Evolutionary conservation across 2,888 invertebrate species (phyloP).

Genomic region (Drosophila diplacantha): DNA sequence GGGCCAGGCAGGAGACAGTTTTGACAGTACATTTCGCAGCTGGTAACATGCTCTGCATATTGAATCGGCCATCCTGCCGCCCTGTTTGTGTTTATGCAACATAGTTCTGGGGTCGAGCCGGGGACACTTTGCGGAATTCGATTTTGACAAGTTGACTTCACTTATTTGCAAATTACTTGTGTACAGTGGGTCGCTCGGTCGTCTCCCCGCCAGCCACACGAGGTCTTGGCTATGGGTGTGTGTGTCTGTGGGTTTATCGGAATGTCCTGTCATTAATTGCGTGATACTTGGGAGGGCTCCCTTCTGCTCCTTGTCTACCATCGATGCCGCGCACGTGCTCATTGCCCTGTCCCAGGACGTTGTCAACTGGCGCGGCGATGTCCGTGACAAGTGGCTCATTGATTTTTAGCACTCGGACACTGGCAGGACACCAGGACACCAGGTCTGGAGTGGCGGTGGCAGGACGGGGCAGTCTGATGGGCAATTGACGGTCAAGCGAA

Average conservation of each 20-base stretch:
- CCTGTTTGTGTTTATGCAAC: constrained; percentile 9
- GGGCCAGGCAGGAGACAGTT: constrained; percentile 31
- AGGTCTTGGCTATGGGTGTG: constrained; percentile 13
- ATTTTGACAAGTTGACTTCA: constrained; percentile 60
- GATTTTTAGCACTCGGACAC: constrained; percentile 38
- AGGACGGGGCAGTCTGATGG: constrained; percentile 14
- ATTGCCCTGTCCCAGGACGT: constrained; percentile 27
- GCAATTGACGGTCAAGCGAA: constrained; percentile 37
- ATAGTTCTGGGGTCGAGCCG: constrained; percentile 1
- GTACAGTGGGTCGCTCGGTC: constrained; percentile 16
- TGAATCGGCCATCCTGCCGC: constrained; percentile 41
- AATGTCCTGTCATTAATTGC: constrained; percentile 39
- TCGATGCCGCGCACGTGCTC: constrained; percentile 31
- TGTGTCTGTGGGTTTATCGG: constrained; percentile 19
- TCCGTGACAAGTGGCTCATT: constrained; percentile 32
- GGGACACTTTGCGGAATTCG: constrained; percentile 38
- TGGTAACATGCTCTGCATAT: constrained; percentile 60
- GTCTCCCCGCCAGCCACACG: constrained; percentile 20
- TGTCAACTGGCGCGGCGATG: constrained; percentile 34
- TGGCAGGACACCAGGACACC: constrained; percentile 4
- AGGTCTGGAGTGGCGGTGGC: neutral
- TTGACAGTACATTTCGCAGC: constrained; percentile 54
- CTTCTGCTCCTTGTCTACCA: constrained; percentile 4
- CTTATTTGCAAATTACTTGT: constrained; percentile 65
- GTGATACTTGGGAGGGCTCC: constrained; percentile 17